Conservation (phyloP, 2,113 vertebrate genomes). For the Rhinolophus sinicus region DNA sequence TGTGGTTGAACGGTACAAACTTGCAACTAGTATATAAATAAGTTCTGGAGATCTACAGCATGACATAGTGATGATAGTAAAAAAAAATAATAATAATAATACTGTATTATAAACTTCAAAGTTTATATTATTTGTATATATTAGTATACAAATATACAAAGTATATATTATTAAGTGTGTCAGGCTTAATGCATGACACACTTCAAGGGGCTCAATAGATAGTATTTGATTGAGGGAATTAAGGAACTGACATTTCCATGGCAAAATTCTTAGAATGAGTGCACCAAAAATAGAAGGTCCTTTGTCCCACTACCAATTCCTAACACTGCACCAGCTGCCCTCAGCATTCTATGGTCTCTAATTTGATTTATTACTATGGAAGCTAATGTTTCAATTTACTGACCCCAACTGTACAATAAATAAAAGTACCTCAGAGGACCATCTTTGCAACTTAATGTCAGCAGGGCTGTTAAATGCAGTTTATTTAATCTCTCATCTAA, state of each 20-base stretch:
- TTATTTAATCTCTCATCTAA: slow-evolving; percentile 54
- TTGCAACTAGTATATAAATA: not conserved
- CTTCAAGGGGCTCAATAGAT: not conserved
- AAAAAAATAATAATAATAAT: not conserved
- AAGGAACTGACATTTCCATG: not conserved
- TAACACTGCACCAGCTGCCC: not conserved
- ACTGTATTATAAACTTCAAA: not conserved
- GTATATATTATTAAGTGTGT: no score
- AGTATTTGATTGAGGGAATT: not conserved
- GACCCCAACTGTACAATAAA: not conserved
- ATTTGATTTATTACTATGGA: slow-evolving; percentile 16
- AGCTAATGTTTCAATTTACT: slow-evolving; percentile 46
- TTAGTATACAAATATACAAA: no score
- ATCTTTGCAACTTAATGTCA: not conserved
- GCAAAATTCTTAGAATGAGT: not conserved
- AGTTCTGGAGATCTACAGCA: not conserved
- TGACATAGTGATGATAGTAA: not conserved
- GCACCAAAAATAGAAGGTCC: not conserved
- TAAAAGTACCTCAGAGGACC: slow-evolving; percentile 32
- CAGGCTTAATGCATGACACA: not conserved
- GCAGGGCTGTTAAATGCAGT: not conserved
- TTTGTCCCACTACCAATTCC: not conserved
- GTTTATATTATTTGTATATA: no score
- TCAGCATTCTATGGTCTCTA: not conserved
- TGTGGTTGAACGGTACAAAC: not conserved